Evolutionary conservation across 2,888 invertebrate species (phyloP).

Genomic region (Ectemnius cavifrons): DNA sequence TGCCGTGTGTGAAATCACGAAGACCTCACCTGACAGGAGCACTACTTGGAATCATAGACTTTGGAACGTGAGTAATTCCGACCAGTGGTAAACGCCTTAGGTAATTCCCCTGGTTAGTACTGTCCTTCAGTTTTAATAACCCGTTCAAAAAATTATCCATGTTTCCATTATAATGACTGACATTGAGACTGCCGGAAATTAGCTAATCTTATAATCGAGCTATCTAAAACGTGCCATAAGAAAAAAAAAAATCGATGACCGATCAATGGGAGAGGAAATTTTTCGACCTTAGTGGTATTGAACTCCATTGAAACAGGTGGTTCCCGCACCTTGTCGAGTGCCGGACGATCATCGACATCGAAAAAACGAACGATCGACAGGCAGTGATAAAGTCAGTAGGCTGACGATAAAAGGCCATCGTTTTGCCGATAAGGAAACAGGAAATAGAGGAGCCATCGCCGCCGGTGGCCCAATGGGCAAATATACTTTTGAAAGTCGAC

Average conservation of each 20-base stretch:
- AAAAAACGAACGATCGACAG: slow-evolving; percentile 24
- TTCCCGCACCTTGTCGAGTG: neutral
- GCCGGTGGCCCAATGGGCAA: neutral
- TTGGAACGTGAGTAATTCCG: neutral
- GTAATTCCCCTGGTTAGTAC: neutral
- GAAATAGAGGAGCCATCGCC: slow-evolving; percentile 19
- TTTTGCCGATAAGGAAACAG: slow-evolving; percentile 46
- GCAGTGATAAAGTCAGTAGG: slow-evolving; percentile 44
- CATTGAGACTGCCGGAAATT: neutral
- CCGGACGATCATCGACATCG: slow-evolving; percentile 3
- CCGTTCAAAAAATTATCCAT: neutral
- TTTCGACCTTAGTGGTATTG: neutral
- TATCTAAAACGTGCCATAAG: no score
- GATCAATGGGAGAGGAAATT: neutral
- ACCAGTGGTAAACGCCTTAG: neutral
- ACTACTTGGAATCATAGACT: neutral
- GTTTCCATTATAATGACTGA: neutral
- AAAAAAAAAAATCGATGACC: no score
- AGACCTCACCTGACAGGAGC: neutral
- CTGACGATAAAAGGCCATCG: slow-evolving; percentile 35
- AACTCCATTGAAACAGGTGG: slow-evolving; percentile 17
- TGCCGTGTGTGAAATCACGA: neutral
- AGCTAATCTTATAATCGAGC: neutral
- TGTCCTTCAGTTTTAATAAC: neutral
- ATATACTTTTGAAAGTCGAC: neutral